Conservation (phyloP, 2,888 invertebrate species). For the Auanema freiburgensis region DNA sequence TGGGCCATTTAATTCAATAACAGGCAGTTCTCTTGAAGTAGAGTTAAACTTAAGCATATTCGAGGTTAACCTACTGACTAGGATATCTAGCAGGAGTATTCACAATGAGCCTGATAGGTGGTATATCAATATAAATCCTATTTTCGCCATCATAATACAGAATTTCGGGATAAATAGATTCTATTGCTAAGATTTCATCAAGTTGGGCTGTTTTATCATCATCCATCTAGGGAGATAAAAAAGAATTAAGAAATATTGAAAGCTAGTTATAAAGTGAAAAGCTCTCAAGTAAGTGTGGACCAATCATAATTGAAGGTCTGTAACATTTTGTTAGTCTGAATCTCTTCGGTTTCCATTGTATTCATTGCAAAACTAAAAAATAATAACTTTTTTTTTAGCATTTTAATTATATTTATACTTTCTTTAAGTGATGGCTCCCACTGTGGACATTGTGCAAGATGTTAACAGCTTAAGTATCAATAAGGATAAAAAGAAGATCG, state of each 20-base stretch:
- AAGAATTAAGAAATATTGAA: no score
- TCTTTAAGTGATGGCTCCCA: conserved; percentile 9
- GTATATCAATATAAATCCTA: conserved; percentile 12
- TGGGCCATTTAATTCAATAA: conserved; percentile 32
- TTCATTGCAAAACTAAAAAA: no score
- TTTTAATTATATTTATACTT: no score
- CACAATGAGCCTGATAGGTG: conserved; percentile 22
- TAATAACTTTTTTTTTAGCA: conserved; percentile 1
- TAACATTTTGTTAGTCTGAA: no score
- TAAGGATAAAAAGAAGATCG: conserved; percentile 24
- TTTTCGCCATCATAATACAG: conserved; percentile 7
- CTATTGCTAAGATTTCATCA: conserved; percentile 15
- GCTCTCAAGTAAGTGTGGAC: no score
- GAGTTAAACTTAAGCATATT: not conserved
- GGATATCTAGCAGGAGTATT: conserved; percentile 27
- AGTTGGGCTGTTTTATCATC: conserved; percentile 3
- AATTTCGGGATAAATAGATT: conserved; percentile 20
- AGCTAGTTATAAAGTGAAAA: no score
- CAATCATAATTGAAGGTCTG: no score
- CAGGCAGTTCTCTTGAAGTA: conserved; percentile 22
- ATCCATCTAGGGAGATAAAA: no score
- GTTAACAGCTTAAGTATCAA: conserved; percentile 12
- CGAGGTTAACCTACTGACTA: conserved; percentile 10
- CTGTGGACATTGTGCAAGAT: conserved; percentile 15
- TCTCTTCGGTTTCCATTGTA: no score